Evolutionary conservation across 2,797 vertebrate species (phyloP), one percentile per base, ranked within the genome.

Genomic region (Erethizon dorsatum): DNA sequence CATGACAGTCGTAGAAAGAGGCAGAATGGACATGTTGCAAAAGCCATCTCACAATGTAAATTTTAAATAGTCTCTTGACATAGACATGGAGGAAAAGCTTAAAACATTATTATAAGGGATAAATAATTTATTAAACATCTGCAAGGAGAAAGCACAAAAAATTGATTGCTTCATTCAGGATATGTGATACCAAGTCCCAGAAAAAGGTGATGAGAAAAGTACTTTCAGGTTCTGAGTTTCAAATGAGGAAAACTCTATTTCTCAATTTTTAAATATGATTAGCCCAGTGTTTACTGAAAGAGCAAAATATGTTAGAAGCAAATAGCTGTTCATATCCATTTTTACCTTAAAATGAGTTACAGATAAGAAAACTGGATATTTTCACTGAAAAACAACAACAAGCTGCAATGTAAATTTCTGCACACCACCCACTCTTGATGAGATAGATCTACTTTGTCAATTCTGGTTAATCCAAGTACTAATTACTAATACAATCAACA

Each of bases 261-360:
- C 75, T 92, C 71, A 82, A 6, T 65, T 33, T n/a, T 8, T 88
- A 45, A 95, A 33, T 83, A 69, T 61, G 50, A 96, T 45, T 77
- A 83, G 41, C 3, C 31, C 37, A 56, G 18, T 92, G 47, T 91
- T 97, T 91, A 82, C 88, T 67, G 54, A 57, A 96, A 96, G 28
- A 79, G 31, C 7, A 86, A 95, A 91, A 93, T 63, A 91, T 45
- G 50, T 84, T 50, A 83, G 12, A 93, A 75, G 67, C 88, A 94
- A 89, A 65, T 65, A 85, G 18, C 47, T 78, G 59, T 12, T 92
- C 91, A 93, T 50, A 67, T 52, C 33, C 5, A 84, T 73, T 96
- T 91, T 94, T 45, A 73, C 28, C 22, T 92, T 88, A 89, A 95
- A 97, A 96, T 75, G 57, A 96, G 65, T 92, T 94, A 83, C 1